These are phyloP conservation scores for Dysmachus trigonus DNA, from an alignment of 2,888 invertebrate species.

Conservation along the genomic window DNA sequence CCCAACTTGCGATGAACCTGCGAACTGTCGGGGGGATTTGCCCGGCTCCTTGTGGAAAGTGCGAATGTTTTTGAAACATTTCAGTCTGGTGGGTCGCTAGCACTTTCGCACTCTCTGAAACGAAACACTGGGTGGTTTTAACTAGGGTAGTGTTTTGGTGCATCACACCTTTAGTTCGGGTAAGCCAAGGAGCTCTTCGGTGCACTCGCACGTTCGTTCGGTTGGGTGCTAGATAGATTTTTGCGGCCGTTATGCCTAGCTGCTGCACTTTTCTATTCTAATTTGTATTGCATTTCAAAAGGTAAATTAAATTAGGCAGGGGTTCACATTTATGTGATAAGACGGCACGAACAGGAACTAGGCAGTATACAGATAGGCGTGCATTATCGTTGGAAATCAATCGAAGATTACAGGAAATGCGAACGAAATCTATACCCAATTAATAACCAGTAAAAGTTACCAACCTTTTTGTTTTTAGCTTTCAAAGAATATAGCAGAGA, in stretches of 20 bases:
- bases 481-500: not conserved
- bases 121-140: slow-evolving; percentile 34
- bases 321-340: slow-evolving; percentile 68
- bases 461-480: not conserved
- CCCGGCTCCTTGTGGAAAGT: slow-evolving; percentile 40
- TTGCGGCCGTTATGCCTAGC: not conserved
- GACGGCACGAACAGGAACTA: slow-evolving; percentile 94
- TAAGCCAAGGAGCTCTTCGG: slow-evolving; percentile 15
- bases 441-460: not conserved
- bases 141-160: slow-evolving; percentile 38
- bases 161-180: slow-evolving; percentile 27
- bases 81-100: slow-evolving; percentile 32
- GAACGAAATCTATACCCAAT: slow-evolving; percentile 50
- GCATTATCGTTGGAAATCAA: slow-evolving; percentile 62
- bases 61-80: slow-evolving; percentile 44
- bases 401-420: slow-evolving; percentile 60
- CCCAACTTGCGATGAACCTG: slow-evolving; percentile 38
- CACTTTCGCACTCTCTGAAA: slow-evolving; percentile 18
- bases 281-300: not conserved
- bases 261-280: no score
- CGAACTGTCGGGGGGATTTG: slow-evolving; percentile 35
- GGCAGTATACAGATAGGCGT: slow-evolving; percentile 72
- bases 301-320: not conserved
- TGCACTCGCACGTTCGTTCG: not conserved
- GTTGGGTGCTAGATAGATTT: not conserved